Evolutionary conservation across 2,113 vertebrate genomes (phyloP).

Genomic region (Eulemur macaco): DNA sequence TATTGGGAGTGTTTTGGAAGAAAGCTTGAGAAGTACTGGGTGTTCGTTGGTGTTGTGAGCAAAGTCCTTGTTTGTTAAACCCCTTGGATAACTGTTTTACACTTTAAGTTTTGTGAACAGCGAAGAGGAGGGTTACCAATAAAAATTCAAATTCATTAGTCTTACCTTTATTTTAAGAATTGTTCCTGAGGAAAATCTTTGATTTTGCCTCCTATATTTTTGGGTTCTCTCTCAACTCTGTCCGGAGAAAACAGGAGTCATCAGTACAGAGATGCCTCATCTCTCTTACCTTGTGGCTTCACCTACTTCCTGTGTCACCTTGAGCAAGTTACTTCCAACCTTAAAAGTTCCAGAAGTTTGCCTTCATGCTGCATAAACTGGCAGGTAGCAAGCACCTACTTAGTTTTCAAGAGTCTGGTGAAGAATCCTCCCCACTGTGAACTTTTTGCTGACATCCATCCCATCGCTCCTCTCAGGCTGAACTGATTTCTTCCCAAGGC

Average conservation of each 20-base stretch:
- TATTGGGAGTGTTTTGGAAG: slow-evolving; percentile 19
- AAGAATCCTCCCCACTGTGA: background rate
- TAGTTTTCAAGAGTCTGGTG: background rate
- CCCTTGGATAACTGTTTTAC: background rate
- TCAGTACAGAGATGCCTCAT: background rate
- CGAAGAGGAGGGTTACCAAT: background rate
- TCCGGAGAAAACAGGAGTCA: background rate
- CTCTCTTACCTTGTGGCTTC: background rate
- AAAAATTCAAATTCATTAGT: background rate
- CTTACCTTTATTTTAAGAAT: slow-evolving; percentile 8
- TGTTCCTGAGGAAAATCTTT: background rate
- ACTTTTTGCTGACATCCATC: background rate
- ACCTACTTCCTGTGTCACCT: background rate
- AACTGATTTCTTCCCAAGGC: background rate
- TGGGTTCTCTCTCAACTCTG: background rate
- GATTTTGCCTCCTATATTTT: background rate
- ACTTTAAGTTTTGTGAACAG: background rate
- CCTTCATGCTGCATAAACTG: background rate
- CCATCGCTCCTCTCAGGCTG: background rate
- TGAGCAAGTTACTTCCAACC: background rate
- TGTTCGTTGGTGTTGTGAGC: background rate
- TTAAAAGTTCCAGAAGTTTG: slow-evolving; percentile 5
- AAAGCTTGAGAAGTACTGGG: background rate
- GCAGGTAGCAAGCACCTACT: background rate
- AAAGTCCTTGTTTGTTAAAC: slow-evolving; percentile 12